Percentiles rank a stretch among this genome's conserved stretches.
Conservation (phyloP, 2,797 vertebrate genomes). For the Amblyraja radiata region DNA sequence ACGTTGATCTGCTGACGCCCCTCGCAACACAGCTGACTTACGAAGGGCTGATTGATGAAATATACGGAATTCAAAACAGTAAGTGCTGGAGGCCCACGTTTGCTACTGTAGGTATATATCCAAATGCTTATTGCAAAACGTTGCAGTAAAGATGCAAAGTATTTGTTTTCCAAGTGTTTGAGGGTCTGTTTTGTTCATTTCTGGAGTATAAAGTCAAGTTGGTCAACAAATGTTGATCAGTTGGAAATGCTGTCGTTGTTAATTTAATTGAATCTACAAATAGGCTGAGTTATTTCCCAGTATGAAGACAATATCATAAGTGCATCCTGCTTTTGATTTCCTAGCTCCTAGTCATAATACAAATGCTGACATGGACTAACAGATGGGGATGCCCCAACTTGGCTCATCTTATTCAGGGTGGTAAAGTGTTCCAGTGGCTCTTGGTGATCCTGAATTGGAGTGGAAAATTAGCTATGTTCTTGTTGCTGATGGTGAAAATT, state of each 20-base stretch:
- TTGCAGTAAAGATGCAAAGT: background rate
- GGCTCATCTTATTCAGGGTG: background rate
- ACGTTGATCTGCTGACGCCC: constrained; percentile 84
- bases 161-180: background rate
- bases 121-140: background rate
- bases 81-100: constrained; percentile 41
- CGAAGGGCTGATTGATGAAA: constrained; percentile 93
- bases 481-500: background rate
- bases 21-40: constrained; percentile 92
- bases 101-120: background rate
- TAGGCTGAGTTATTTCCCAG: background rate
- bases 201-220: background rate
- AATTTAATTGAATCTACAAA: background rate
- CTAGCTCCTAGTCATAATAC: background rate
- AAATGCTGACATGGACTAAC: background rate
- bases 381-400: background rate
- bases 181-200: background rate
- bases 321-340: background rate
- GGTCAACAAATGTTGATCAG: background rate
- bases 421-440: background rate
- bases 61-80: constrained; percentile 94
- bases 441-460: background rate
- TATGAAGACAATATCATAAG: background rate
- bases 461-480: background rate
- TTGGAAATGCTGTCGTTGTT: background rate